Evolutionary conservation across 2,113 vertebrate genomes (phyloP).

Genomic region (Prolemur simus): DNA sequence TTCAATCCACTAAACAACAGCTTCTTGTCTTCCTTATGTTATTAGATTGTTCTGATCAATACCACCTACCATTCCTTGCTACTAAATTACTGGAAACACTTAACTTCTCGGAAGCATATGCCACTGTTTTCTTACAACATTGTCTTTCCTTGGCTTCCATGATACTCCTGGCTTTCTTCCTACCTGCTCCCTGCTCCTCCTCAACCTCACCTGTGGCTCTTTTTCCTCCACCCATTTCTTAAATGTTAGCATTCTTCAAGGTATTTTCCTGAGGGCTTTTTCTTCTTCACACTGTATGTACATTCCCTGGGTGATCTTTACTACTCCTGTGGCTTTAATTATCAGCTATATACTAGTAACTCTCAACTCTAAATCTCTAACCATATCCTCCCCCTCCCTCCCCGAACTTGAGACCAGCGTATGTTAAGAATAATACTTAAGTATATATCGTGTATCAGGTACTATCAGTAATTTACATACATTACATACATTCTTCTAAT

Average conservation of each 20-base stretch:
- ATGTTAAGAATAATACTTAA: not conserved
- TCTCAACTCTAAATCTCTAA: slow-evolving; percentile 2
- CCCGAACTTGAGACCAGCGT: not conserved
- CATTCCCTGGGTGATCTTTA: not conserved
- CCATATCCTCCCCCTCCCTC: not conserved
- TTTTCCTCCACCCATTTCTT: not conserved
- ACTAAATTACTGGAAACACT: slow-evolving; percentile 1
- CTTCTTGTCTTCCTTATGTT: not conserved
- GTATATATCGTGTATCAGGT: not conserved
- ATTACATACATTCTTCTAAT: not conserved
- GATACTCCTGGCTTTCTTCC: not conserved
- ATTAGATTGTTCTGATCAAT: not conserved
- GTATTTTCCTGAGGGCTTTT: not conserved
- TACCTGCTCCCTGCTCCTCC: not conserved
- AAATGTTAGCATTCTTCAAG: not conserved
- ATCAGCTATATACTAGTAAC: not conserved
- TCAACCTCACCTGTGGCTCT: not conserved
- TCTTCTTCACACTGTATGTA: not conserved
- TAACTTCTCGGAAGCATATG: not conserved
- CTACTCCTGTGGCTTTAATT: not conserved
- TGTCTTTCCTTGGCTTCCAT: not conserved
- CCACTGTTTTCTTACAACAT: not conserved
- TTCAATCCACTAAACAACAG: not conserved
- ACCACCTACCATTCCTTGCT: not conserved
- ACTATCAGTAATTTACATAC: not conserved